Evolutionary conservation across 1,140 invertebrate genomes (phyloP), one percentile per base, ranked within the genome.

Genomic region (Samia ricini): DNA sequence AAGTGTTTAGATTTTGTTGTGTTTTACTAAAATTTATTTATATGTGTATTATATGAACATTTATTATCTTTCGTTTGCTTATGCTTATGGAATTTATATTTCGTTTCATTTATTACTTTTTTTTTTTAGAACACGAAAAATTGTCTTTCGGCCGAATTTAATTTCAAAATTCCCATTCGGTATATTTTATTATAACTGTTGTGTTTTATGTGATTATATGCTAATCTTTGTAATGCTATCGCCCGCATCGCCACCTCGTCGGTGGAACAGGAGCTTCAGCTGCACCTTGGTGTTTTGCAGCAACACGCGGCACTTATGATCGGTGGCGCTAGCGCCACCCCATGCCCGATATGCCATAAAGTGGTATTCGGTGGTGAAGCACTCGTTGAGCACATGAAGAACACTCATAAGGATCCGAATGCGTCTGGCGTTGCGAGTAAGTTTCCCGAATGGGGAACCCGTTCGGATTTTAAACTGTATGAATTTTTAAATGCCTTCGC

Each of bases 351-450:
- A 72, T 98, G 97, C 91, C 96, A 98, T 92, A 98, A 98, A 91
- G 94, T 98, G 76, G 97, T 98, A 91, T 93, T 98, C 77, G 96
- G 96, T 68, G 95, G 95, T 60, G 97, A 98, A 90, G 95, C 96
- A 51, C 93, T 98, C 54, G 97, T 98, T 93, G 97, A 98, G 87
- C 97, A 98, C 88, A 98, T 98, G 97, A 98, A 98, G 91, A 95
- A 96, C 86, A 96, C 96, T 29, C 97, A 98, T 91, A 98, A 97
- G 92, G 97, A 98, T 82, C 96, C 96, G 29, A 95, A 96, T 88
- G 95, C 96, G 60, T 95, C 95, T 65, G 95, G 94, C 80, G 96
- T 96, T 88, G 94, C 95, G 92, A 96, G 96, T 97, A 96, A 96
- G 95, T 95, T 81, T 88, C 79, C 56, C 66, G 72, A 75, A 74